Base-by-base conservation (phyloP, 2,888 invertebrate species). In the Elysia crispata region DNA sequence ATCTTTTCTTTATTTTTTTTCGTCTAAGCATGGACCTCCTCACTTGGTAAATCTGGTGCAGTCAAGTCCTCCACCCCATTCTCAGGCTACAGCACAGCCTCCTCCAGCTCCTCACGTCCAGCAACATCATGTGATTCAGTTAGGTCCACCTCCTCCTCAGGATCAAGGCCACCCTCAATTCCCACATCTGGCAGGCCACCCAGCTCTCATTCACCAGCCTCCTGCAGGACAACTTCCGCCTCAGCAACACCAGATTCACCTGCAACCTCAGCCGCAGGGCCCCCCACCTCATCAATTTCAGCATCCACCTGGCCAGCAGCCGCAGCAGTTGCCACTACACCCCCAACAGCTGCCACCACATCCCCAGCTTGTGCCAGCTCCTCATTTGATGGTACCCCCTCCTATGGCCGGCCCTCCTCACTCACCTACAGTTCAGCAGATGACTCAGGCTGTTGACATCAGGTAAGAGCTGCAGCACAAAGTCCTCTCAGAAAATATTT, bases 11-110 rank as follows among this genome's bases (percentile, higher is more conserved):
- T 15, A 81, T 70, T 67, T 62, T 1, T 49, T 66, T 54, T 23
- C 76, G 18, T 84, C 87, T 30, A 84, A 91, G 91, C 90, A 91
- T 85, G 91, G 91, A 1, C 91, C 91, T 11, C 89, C 90, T 33
- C 91, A 91, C 77, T 83, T 91, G 60, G 87, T 89, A n/a, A 91
- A 90, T 77, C 82, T 90, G 70, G 88, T 90, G 70, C 86, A 81
- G n/a, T 81, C 85, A 1, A 83, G 84, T 31, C 84, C 84, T 13
- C 84, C 83, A n/a, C 84, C 83, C 8, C 78, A 77, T 23, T 70
- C 83, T 5, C 69, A 81, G 25, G 82, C 80, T 1, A 79, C 83
- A n/a, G 70, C 80, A 25, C 83, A 83, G 72, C 75, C 73, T 31
- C 82, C 60, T 3, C 64, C 75, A 8, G 30, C 33, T 6, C 54